Conservation (phyloP, 2,113 vertebrate genomes). For the Pyrgilauda ruficollis region DNA sequence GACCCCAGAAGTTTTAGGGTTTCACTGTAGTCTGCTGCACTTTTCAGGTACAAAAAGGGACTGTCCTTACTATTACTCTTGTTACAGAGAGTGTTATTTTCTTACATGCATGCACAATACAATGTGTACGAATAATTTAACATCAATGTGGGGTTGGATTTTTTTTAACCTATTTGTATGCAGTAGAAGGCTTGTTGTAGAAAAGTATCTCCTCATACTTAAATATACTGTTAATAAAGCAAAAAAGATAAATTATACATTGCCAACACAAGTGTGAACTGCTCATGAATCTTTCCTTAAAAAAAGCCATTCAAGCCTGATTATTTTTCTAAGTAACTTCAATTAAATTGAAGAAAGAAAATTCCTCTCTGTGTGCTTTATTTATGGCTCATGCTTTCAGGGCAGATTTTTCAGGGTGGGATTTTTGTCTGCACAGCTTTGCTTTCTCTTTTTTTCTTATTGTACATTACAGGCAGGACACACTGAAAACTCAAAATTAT, state of each 20-base stretch:
- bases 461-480: neutral
- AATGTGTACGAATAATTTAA: conserved; percentile 66
- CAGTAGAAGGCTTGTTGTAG: conserved; percentile 73
- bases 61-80: conserved; percentile 70
- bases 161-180: conserved; percentile 73
- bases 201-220: conserved; percentile 68
- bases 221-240: conserved; percentile 69
- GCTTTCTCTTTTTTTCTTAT: neutral
- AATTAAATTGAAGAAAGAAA: conserved; percentile 80
- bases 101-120: conserved; percentile 72
- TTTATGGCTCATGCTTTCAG: conserved; percentile 16
- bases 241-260: conserved; percentile 69
- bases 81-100: conserved; percentile 73
- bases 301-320: conserved; percentile 81
- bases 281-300: conserved; percentile 73
- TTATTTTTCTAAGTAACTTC: conserved; percentile 86
- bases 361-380: conserved; percentile 61
- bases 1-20: conserved; percentile 17
- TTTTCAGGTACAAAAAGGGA: conserved; percentile 71
- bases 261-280: conserved; percentile 72
- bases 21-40: conserved; percentile 46
- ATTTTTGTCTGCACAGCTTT: neutral
- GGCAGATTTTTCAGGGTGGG: neutral
- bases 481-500: neutral
- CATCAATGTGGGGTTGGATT: conserved; percentile 64